Conservation (phyloP, 2,797 vertebrate genomes). For the Pseudocheirus occidentalis region DNA sequence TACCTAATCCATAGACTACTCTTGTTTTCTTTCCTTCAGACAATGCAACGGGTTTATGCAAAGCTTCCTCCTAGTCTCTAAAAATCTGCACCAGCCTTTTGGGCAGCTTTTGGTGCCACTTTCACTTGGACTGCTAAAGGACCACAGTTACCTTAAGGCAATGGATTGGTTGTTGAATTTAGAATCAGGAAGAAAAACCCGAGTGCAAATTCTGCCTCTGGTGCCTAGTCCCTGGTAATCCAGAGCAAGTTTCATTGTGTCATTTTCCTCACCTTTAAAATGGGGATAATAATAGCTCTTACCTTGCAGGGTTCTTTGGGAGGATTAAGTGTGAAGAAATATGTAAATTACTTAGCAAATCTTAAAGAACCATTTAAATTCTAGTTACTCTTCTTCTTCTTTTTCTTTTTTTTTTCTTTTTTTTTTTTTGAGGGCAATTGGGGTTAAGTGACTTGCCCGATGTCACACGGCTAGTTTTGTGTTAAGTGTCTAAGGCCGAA, state of each 20-base stretch:
- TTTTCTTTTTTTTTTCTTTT: too few species aligned
- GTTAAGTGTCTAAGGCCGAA: too few species aligned
- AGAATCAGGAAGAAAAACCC: not conserved
- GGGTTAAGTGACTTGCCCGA: too few species aligned
- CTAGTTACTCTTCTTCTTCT: too few species aligned
- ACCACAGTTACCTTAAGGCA: not conserved
- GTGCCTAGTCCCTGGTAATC: not conserved
- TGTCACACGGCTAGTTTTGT: too few species aligned
- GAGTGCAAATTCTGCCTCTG: not conserved
- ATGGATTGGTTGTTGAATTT: not conserved
- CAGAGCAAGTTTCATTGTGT: not conserved
- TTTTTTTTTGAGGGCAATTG: too few species aligned
- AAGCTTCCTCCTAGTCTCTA: constrained; percentile 24
- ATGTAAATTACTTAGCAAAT: not conserved
- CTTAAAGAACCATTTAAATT: not conserved
- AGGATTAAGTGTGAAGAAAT: not conserved
- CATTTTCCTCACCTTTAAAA: not conserved
- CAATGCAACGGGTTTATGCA: not conserved
- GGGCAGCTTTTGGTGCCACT: not conserved
- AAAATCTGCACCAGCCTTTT: not conserved
- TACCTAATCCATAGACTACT: constrained; percentile 43
- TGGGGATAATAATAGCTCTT: not conserved
- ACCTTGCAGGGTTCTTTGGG: not conserved
- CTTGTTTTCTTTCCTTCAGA: not conserved
- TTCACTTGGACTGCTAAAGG: not conserved